Evolutionary conservation across 2,888 invertebrate species (phyloP).

Genomic region (Lissonota sp.): DNA sequence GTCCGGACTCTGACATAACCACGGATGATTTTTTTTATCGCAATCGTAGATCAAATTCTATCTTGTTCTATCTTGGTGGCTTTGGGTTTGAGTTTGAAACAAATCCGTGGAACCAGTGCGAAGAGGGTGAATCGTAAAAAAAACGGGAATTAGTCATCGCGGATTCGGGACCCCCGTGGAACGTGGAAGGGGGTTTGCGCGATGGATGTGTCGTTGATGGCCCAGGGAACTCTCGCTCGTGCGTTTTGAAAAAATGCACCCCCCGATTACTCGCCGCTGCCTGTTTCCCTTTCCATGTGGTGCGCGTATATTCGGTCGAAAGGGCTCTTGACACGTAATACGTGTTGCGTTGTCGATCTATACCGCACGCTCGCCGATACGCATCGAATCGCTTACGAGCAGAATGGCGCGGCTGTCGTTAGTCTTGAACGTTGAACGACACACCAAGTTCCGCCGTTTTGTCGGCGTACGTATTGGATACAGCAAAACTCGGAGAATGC

Average conservation of each 20-base stretch:
- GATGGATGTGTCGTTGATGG: slow-evolving; percentile 41
- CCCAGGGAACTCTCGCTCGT: slow-evolving; percentile 61
- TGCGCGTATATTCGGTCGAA: slow-evolving; percentile 18
- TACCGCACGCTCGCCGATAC: slow-evolving; percentile 23
- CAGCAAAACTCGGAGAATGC: slow-evolving; percentile 14
- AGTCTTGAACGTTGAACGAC: too few species aligned
- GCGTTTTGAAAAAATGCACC: slow-evolving; percentile 49
- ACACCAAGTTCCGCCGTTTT: too few species aligned
- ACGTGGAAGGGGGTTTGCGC: not conserved
- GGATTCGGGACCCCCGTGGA: slow-evolving; percentile 54
- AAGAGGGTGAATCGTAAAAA: not conserved
- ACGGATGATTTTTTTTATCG: too few species aligned
- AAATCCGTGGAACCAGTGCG: not conserved
- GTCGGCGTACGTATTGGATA: too few species aligned
- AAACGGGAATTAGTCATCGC: slow-evolving; percentile 74
- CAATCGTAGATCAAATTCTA: too few species aligned
- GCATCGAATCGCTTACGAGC: too few species aligned
- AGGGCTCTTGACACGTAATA: slow-evolving; percentile 60
- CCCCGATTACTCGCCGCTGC: slow-evolving; percentile 4
- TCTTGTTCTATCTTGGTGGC: too few species aligned
- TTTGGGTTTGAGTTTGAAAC: too few species aligned
- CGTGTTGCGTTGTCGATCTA: slow-evolving; percentile 61
- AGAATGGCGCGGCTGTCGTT: too few species aligned
- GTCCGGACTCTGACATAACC: too few species aligned
- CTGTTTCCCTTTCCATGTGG: slow-evolving; percentile 20